Percentiles rank a stretch among this genome's conserved stretches.
phyloP scores from a whole-genome alignment of 1,140 invertebrate genomes.

The Trinorchestia longiramus region DNA sequence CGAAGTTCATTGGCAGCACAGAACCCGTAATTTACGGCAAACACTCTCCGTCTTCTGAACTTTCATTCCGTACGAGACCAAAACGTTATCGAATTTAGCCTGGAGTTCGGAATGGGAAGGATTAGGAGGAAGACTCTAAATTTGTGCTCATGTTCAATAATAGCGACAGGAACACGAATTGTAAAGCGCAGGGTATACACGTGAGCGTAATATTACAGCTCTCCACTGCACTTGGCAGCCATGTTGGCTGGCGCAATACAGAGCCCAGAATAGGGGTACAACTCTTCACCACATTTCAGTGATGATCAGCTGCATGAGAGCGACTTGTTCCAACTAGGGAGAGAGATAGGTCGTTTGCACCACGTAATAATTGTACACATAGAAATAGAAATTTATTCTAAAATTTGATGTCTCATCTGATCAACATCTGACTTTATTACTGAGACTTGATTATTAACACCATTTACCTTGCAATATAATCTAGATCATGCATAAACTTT shows the following conservation, averaged over 20 bases:
- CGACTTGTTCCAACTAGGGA: background rate
- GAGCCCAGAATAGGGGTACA: background rate
- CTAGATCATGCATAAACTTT: background rate
- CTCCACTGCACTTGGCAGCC: background rate
- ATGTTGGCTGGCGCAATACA: background rate
- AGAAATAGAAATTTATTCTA: too few relatives aligned
- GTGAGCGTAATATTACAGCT: background rate
- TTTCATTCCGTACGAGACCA: background rate
- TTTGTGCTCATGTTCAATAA: slow-evolving; percentile 32
- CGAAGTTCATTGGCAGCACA: background rate
- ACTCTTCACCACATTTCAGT: background rate
- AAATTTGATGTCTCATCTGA: too few relatives aligned
- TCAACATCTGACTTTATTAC: too few relatives aligned
- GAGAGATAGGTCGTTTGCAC: background rate
- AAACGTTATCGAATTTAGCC: slow-evolving; percentile 17
- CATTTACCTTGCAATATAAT: too few relatives aligned
- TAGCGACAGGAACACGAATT: slow-evolving; percentile 44
- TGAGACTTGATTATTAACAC: too few relatives aligned
- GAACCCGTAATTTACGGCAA: background rate
- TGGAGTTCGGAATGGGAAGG: background rate
- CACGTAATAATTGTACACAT: too few relatives aligned
- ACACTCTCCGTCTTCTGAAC: background rate
- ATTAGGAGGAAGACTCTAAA: slow-evolving; percentile 44
- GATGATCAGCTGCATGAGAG: background rate
- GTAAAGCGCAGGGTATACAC: slow-evolving; percentile 17